Evolutionary conservation across 2,888 invertebrate genomes (phyloP).

Genomic region (Acanthosepion esculentum): DNA sequence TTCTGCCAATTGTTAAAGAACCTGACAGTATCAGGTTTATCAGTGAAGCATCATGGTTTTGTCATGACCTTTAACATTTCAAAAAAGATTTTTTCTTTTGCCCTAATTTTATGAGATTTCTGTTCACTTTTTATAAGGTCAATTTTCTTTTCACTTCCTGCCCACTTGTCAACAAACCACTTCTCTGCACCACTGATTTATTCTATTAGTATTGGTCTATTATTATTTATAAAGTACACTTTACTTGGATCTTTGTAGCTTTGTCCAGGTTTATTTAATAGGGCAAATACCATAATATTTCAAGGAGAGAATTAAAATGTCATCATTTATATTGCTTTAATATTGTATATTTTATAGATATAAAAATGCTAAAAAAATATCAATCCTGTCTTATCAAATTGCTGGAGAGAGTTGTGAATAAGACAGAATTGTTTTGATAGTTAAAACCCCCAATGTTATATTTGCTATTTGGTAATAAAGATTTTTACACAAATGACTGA

Average conservation of each 20-base stretch:
- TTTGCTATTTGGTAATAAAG: no score
- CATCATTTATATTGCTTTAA: no score
- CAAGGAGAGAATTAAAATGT: background rate
- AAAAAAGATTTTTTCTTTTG: background rate
- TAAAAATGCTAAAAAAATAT: no score
- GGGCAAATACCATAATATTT: background rate
- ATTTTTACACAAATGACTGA: no score
- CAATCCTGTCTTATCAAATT: no score
- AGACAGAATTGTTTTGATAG: no score
- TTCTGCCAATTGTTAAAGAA: background rate
- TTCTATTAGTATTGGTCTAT: background rate
- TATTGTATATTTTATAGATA: no score
- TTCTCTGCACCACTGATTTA: background rate
- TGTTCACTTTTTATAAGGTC: slow-evolving; percentile 33
- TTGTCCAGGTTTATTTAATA: background rate
- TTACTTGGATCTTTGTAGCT: background rate
- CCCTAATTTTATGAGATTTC: background rate
- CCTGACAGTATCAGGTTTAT: background rate
- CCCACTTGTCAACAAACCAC: background rate
- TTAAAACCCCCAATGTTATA: no score
- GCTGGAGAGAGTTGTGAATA: no score
- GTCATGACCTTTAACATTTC: background rate
- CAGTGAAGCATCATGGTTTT: background rate
- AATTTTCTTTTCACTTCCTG: background rate
- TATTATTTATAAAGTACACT: background rate